A percentile compares a stretch with the other conserved stretches of the same genome.
phyloP scores from a whole-genome alignment of 2,113 vertebrate species.

The Gyps fulvus region DNA sequence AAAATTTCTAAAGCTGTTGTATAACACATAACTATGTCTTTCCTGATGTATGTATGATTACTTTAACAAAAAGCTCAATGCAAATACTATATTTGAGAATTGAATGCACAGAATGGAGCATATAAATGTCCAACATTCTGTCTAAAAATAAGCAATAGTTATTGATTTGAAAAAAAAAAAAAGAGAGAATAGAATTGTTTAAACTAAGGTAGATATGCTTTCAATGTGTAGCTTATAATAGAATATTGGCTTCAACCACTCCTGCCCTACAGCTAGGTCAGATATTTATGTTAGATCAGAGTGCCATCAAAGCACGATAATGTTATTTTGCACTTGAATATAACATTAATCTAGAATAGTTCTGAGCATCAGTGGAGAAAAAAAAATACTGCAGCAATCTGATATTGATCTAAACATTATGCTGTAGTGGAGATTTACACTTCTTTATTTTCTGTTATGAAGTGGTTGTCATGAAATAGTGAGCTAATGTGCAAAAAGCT shows the following conservation, averaged over 20 bases:
- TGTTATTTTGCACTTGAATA: neutral
- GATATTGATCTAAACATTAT: neutral
- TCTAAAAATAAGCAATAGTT: neutral
- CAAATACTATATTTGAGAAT: neutral
- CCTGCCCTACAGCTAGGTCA: neutral
- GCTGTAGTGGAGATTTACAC: neutral
- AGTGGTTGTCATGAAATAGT: neutral
- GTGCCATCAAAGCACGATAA: neutral
- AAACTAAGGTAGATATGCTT: neutral
- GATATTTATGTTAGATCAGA: neutral
- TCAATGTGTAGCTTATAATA: neutral
- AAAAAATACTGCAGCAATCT: neutral
- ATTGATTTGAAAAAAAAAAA: neutral
- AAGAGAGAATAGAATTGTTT: neutral
- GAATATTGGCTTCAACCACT: neutral
- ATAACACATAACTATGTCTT: neutral
- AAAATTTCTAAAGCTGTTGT: neutral
- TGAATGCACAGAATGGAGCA: neutral
- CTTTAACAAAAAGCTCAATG: neutral
- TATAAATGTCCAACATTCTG: neutral
- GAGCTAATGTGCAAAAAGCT: neutral
- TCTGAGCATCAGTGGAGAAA: neutral
- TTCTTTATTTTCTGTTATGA: neutral
- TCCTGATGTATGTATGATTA: neutral
- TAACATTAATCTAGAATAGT: neutral